A percentile compares a stretch with the other conserved stretches of the same genome.
Evolutionary conservation across 2,888 invertebrate genomes (phyloP).

Genomic region (Rhogogaster chlorosoma): DNA sequence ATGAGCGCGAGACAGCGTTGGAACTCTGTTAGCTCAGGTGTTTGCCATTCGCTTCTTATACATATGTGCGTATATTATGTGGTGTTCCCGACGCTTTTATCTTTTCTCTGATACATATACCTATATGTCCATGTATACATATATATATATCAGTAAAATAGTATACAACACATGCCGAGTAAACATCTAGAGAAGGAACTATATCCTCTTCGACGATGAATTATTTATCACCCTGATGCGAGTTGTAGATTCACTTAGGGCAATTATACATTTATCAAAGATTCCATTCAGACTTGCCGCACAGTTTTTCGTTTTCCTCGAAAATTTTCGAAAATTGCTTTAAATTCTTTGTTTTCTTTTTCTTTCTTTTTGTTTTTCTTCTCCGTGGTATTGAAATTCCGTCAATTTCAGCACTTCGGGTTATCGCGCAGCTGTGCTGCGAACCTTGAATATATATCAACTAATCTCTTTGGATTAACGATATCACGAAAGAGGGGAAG

Average conservation of each 20-base stretch:
- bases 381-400: no score
- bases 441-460: no score
- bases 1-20: not conserved
- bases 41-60: conserved; percentile 12
- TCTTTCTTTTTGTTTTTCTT: no score
- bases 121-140: not conserved
- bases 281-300: not conserved
- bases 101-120: not conserved
- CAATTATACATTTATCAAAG: not conserved
- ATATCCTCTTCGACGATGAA: not conserved
- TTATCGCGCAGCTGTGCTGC: no score
- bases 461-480: not conserved
- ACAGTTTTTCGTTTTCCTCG: not conserved
- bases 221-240: not conserved
- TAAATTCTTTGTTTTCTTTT: not conserved
- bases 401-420: not conserved
- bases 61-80: not conserved
- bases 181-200: not conserved
- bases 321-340: not conserved
- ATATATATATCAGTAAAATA: not conserved
- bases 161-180: not conserved
- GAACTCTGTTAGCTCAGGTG: conserved; percentile 48
- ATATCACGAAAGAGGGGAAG: not conserved
- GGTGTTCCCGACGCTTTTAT: not conserved
- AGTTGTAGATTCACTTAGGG: not conserved